Conservation (phyloP, 2,888 invertebrate genomes). For the Kryphioiulus occultus region DNA sequence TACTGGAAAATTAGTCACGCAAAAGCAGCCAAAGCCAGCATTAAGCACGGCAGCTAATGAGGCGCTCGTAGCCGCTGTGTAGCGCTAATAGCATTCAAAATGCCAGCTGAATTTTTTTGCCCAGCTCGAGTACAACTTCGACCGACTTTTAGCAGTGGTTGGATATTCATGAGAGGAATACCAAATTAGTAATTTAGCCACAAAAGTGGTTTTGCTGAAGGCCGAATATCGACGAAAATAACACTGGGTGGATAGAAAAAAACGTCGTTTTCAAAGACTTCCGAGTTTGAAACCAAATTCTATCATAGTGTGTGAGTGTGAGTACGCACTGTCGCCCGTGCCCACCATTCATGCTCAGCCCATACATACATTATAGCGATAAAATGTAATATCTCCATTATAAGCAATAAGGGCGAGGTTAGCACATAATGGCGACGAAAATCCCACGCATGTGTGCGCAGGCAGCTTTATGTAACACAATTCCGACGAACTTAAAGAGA, state of each 20-base stretch:
- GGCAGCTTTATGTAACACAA: not conserved
- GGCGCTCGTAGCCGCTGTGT: not conserved
- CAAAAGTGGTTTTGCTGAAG: constrained; percentile 17
- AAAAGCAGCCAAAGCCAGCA: not conserved
- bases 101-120: not conserved
- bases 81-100: not conserved
- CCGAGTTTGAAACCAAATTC: not conserved
- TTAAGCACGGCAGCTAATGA: constrained; percentile 1
- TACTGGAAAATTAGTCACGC: not conserved
- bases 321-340: not conserved
- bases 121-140: not conserved
- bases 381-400: not conserved
- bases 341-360: not conserved
- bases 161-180: constrained; percentile 8
- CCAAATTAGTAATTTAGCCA: constrained; percentile 4
- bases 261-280: not conserved
- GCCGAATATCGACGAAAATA: not conserved
- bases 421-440: constrained; percentile 15
- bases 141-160: not conserved
- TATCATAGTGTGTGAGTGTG: not conserved
- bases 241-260: not conserved
- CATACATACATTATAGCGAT: not conserved
- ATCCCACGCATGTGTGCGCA: not conserved
- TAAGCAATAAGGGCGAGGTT: constrained; percentile 23
- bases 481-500: not conserved